Conservation (phyloP, 2,797 vertebrate genomes). For the Glossophaga mutica region DNA sequence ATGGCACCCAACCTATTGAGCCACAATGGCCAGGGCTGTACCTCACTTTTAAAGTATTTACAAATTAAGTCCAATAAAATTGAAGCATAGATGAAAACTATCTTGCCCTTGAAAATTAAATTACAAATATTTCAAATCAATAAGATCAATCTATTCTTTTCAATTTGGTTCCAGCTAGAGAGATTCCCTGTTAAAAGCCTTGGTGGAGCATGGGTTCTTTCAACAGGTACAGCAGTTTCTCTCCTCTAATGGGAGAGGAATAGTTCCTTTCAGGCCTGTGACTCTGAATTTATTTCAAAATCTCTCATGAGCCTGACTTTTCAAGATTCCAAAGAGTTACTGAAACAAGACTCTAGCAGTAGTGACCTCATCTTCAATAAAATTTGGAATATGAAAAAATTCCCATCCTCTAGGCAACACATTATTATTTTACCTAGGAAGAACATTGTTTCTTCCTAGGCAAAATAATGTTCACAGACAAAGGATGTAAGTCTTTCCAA, state of each 20-base stretch:
- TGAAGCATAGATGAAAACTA: conserved; percentile 32
- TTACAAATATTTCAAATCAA: conserved; percentile 43
- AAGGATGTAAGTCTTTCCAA: neutral
- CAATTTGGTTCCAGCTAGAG: neutral
- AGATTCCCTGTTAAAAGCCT: neutral
- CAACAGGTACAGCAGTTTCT: neutral
- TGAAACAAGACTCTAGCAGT: neutral
- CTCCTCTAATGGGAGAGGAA: neutral
- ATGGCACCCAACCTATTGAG: neutral
- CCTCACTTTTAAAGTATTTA: neutral
- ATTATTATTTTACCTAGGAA: too few species aligned
- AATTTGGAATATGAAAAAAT: conserved; percentile 35
- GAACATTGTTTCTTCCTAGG: too few species aligned
- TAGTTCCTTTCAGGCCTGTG: neutral
- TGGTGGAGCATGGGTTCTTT: neutral
- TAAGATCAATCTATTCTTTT: conserved; percentile 2
- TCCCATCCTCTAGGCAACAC: neutral
- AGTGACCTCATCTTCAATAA: neutral
- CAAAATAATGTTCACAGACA: neutral
- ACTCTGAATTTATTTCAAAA: neutral
- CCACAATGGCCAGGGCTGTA: neutral
- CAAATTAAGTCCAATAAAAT: conserved; percentile 32
- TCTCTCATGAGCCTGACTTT: neutral
- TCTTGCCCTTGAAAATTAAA: conserved; percentile 10
- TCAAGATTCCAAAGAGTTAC: neutral